Conservation (phyloP, 2,113 vertebrate species). For the Clarias batrachus region DNA sequence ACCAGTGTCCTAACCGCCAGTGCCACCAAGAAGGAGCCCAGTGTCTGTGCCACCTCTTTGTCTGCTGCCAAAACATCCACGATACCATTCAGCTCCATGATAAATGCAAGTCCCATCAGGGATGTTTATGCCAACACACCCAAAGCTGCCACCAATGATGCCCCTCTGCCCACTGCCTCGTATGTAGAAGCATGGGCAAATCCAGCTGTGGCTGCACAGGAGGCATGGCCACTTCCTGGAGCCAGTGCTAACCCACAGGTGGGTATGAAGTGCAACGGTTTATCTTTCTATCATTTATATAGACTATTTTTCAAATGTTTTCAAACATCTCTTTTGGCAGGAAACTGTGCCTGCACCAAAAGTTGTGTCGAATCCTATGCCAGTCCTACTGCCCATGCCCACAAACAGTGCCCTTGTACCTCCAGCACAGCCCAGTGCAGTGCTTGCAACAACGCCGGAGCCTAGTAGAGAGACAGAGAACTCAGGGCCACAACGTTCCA, state of each 20-base stretch:
- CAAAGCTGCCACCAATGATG: constrained; percentile 57
- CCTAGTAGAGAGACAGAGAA: constrained; percentile 63
- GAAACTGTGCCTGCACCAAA: constrained; percentile 31
- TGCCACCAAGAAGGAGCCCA: constrained; percentile 56
- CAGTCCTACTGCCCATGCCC: constrained; percentile 15
- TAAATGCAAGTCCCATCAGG: constrained; percentile 56
- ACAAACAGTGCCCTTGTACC: constrained; percentile 39
- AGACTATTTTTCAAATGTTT: not conserved
- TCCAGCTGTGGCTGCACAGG: constrained; percentile 46
- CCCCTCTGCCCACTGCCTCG: constrained; percentile 52
- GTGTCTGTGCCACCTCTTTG: constrained; percentile 50
- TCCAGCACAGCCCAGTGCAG: constrained; percentile 57
- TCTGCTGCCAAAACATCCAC: constrained; percentile 61
- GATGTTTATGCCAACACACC: constrained; percentile 61
- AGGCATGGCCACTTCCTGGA: not conserved
- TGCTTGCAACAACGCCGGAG: constrained; percentile 48
- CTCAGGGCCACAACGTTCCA: constrained; percentile 62
- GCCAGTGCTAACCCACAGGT: constrained; percentile 38
- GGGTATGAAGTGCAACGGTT: not conserved
- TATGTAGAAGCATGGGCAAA: constrained; percentile 70
- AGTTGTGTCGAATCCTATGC: constrained; percentile 32
- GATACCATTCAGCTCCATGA: constrained; percentile 52
- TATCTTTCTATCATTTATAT: not conserved
- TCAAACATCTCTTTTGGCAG: constrained; percentile 22
- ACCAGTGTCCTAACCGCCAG: constrained; percentile 42